Base-by-base conservation (phyloP, 2,888 invertebrate species). In the Zonitis immaculata region DNA sequence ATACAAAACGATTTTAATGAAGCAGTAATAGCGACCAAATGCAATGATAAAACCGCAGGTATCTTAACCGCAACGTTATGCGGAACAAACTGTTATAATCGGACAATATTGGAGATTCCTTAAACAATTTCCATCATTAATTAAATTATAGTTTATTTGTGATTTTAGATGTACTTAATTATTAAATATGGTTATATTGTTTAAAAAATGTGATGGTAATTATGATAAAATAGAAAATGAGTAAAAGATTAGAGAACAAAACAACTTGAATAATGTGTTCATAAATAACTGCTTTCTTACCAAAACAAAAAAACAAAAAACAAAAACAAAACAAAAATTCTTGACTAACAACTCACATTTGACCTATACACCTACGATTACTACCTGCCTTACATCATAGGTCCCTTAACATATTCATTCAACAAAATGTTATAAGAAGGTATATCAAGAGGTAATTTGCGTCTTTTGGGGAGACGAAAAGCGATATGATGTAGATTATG, bases 301-400 rank as follows among this genome's bases (percentile, higher is more conserved):
- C 22, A 5, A 22, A 22, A 22, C 3, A 22, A 22, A 22, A 22
- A 22, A 22, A n/a, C n/a, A n/a, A n/a, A n/a, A n/a, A n/a, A n/a
- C n/a, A n/a, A n/a, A 32, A 32, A 32, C 12, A 25, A 25, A 25
- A 43, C 4, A 56, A 63, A 64, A 64, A 64, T 60, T 57, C 63
- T 56, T 60, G 55, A 55, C 58, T 60, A 62, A 65, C 64, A 60
- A 63, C 62, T 51, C 60, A 65, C 65, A 63, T 66, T 62, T 67
- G 67, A 67, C 67, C 67, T 64, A 63, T 62, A 65, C 66, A 56
- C 67, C 67, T 60, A 67, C 67, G 60, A 58, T 61, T 61, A 60
- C 60, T 62, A 58, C 58, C 60, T 63, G 60, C 61, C 58, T 66
- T 65, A 65, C 63, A 65, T 61, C 63, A 61, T 58, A 57, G 60